A percentile compares a stretch with the other conserved stretches of the same genome.
phyloP scores from a whole-genome alignment of 1,140 invertebrate genomes.

The Apolygus lucorum region DNA sequence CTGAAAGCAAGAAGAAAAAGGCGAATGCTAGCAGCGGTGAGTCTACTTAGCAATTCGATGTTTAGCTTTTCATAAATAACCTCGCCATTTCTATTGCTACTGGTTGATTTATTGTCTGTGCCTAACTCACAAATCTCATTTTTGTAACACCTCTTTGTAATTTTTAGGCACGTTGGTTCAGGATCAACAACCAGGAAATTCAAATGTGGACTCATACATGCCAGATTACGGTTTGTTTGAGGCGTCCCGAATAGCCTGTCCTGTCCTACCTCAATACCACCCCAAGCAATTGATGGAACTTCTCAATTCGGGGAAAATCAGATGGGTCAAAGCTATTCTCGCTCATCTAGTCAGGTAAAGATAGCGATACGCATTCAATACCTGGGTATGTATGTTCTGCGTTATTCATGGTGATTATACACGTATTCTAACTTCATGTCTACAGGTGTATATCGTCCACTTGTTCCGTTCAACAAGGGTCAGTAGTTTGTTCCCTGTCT shows the following conservation, averaged over 20 bases:
- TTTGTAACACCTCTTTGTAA: conserved; percentile 7
- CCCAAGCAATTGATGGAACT: conserved; percentile 97
- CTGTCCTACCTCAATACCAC: conserved; percentile 98
- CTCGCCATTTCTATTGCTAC: no score
- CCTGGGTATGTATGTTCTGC: no score
- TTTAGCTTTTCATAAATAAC: no score
- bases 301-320: conserved; percentile 95
- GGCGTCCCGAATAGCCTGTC: conserved; percentile 89
- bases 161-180: conserved; percentile 17
- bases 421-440: no score
- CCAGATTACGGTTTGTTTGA: conserved; percentile 93
- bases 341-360: conserved; percentile 74
- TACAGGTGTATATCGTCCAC: conserved; percentile 61
- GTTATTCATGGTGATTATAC: no score
- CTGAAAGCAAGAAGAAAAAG: conserved; percentile 55
- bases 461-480: conserved; percentile 43
- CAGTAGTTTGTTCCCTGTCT: conserved; percentile 41
- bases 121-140: no score
- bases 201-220: conserved; percentile 52
- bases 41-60: no score
- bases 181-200: conserved; percentile 28
- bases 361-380: background rate
- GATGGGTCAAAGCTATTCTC: conserved; percentile 95
- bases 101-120: no score
- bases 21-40: conserved; percentile 13